Evolutionary conservation across 2,797 vertebrate genomes (phyloP), one percentile per base, ranked within the genome.

Genomic region (Diplodus puntazzo): DNA sequence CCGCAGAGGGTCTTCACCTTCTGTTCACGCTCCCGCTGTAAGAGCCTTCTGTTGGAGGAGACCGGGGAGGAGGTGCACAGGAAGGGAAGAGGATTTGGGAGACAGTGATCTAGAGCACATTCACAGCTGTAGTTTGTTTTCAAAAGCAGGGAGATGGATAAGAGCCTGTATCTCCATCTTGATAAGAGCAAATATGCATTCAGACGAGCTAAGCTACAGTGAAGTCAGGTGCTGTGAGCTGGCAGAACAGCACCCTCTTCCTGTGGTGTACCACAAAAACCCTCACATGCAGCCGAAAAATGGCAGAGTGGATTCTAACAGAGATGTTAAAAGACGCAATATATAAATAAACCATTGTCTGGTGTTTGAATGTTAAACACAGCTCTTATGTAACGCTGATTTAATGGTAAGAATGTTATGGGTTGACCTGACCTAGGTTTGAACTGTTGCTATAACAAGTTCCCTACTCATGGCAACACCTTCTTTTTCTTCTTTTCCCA

Each of bases 401-500:
- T 34, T 39, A 1, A 49, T 23, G 18, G 18, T 20, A n/a, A 18
- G 11, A 34, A 48, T 25, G 16, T 0, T 11, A 27, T 46, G 20
- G 16, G n/a, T 52, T 65, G 17, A 59, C 43, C 12, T 20, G 4
- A 20, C n/a, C 53, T 20, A 11, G 4, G 5, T 17, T 65, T 1
- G 61, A 74, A 52, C 13, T 9, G 6, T 7, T 23, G 3, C 4
- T 61, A 2, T 20, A 45, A 21, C 68, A 20, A 53, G n/a, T 25
- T 0, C 46, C 12, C 14, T 23, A 1, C 39, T 69, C 25, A 57
- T 11, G 9, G 1, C 62, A 20, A 62, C 30, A 2, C 8, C 34
- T 27, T 79, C 16, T 5, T 79, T 79, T 20, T 89, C 82, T 92
- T 86, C 91, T 73, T 49, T 81, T 91, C 85, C 34, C 92, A 99